Base-by-base conservation (phyloP, 1,140 invertebrate species). In the Chelonus insularis region DNA sequence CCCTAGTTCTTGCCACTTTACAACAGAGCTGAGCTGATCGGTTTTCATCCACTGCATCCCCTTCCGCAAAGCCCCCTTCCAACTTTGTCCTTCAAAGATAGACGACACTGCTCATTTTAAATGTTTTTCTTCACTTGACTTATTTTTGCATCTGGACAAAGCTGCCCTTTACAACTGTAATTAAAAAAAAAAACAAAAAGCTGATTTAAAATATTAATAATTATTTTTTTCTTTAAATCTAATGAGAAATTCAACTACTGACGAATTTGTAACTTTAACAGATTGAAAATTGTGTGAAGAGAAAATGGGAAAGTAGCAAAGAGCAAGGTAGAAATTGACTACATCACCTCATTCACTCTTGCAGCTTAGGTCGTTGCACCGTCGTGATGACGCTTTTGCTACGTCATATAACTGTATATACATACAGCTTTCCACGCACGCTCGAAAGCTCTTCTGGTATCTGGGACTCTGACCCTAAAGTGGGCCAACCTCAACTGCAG, bases 361-460 rank as follows among this genome's bases (percentile, higher is more conserved):
- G 61, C 57, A 54, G 18, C 48, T 1, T 11, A 34, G 69, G 65
- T 68, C 69, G 56, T 65, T 64, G 68, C 57, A 62, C 63, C 50
- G 23, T 12, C 6, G 34, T 50, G 57, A 68, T 73, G 72, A 74
- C 71, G 71, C 52, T 39, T 43, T 57, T 34, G 36, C 66, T 62
- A 64, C 72, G 71, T 74, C 71, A 74, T 63, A 68, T 70, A 48
- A 65, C 56, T 67, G 70, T 72, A 61, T 62, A 50, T 62, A 72
- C 72, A 39, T 25, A 21, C 54, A n/a, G n/a, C 25, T 54, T 57
- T 47, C 18, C 18, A 39, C 55, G 39, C 45, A 18, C 50, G 51
- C 12, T 48, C 63, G 57, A 51, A 56, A 57, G 43, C 62, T 20
- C 61, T 41, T 8, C 47, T 32, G 45, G 55, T 71, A 74, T 73